These are phyloP conservation scores for Brienomyrus brachyistius DNA, from an alignment of 2,113 vertebrate genomes.

Conservation along the genomic window DNA sequence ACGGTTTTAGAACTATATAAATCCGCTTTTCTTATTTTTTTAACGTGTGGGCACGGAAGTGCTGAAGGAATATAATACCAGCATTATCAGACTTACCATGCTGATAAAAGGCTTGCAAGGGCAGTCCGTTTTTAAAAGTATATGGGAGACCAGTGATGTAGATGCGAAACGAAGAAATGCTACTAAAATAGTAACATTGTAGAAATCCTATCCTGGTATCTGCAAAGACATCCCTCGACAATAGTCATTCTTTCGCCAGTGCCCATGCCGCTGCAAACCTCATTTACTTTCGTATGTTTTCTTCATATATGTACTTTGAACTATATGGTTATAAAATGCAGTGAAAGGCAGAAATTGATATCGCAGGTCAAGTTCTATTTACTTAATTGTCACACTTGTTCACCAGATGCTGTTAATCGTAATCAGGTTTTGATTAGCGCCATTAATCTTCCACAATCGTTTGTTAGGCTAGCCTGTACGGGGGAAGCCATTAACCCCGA, in stretches of 20 bases:
- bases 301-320: not conserved
- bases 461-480: not conserved
- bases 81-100: not conserved
- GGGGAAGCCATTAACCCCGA: not conserved
- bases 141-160: not conserved
- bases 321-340: not conserved
- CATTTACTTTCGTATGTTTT: not conserved
- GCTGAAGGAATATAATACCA: not conserved
- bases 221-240: not conserved
- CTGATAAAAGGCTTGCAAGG: not conserved
- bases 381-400: not conserved
- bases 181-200: not conserved
- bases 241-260: not conserved
- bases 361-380: not conserved
- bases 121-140: not conserved
- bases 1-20: not conserved
- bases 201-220: not conserved
- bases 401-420: not conserved
- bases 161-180: not conserved
- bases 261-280: too few relatives aligned
- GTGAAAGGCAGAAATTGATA: not conserved
- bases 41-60: not conserved
- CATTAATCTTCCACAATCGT: not conserved
- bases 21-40: not conserved
- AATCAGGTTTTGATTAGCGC: not conserved